Conservation (phyloP, 2,797 vertebrate genomes). For the Leucoraja ocellata region DNA sequence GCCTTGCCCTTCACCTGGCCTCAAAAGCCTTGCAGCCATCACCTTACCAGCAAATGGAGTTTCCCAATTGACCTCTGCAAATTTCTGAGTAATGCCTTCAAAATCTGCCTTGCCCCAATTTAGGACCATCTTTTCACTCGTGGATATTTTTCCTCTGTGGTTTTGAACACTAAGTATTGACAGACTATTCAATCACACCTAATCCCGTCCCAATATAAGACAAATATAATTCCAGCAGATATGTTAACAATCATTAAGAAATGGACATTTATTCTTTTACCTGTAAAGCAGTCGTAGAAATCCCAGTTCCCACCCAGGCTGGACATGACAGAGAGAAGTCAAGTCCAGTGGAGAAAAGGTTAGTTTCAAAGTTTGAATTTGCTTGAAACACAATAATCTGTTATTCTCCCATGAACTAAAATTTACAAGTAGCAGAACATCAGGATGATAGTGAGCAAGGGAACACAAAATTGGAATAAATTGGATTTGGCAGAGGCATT, state of each 20-base stretch:
- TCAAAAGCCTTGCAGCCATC: too few relatives aligned
- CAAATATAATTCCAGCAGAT: background rate
- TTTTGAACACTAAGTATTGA: background rate
- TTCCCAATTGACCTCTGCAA: too few relatives aligned
- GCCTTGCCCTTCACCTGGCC: too few relatives aligned
- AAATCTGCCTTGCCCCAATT: too few relatives aligned
- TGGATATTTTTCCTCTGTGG: background rate
- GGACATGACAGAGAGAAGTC: background rate
- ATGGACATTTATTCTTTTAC: background rate
- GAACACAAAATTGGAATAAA: background rate
- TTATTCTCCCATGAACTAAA: background rate
- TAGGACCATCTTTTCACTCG: background rate
- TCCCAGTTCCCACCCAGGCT: background rate
- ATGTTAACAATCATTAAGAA: background rate
- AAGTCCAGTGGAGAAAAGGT: background rate
- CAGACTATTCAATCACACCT: background rate
- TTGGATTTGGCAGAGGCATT: background rate
- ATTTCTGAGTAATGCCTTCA: too few relatives aligned
- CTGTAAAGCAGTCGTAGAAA: background rate
- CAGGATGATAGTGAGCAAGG: background rate
- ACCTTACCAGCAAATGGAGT: too few relatives aligned
- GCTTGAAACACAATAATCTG: background rate
- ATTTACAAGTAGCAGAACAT: background rate
- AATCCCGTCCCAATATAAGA: background rate
- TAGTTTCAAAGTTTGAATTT: background rate